Percentiles rank a stretch among this genome's conserved stretches.
These are phyloP conservation scores for Ormia ochracea DNA, from an alignment of 2,888 invertebrate genomes.

Conservation along the genomic window DNA sequence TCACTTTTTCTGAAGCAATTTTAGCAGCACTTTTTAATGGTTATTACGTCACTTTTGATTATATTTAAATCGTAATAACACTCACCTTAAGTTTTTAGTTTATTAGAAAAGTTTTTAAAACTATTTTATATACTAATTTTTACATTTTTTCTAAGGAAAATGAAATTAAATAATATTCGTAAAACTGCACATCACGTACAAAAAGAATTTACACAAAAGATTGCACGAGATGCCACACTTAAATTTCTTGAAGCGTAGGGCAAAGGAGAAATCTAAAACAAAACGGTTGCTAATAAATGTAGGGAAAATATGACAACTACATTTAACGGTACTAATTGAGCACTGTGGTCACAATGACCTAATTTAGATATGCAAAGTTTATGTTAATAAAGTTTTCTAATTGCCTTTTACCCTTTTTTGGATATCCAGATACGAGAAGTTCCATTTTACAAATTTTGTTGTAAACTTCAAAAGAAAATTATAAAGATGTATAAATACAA, in stretches of 20 bases:
- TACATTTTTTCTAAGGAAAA: slow-evolving; percentile 61
- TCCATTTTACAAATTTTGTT: no score
- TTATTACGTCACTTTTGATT: slow-evolving; percentile 53
- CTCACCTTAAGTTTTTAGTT: slow-evolving; percentile 59
- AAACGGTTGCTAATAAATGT: background rate
- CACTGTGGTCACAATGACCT: no score
- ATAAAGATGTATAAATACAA: no score
- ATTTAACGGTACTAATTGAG: no score
- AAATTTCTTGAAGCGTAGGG: background rate
- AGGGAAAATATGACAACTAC: no score
- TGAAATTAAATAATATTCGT: slow-evolving; percentile 57
- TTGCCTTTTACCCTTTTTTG: no score
- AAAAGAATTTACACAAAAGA: slow-evolving; percentile 58
- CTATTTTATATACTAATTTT: slow-evolving; percentile 63
- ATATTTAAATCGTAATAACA: slow-evolving; percentile 14
- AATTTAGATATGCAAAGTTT: no score
- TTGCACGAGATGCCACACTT: slow-evolving; percentile 15
- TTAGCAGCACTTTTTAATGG: slow-evolving; percentile 1
- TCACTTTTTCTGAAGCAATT: slow-evolving; percentile 14
- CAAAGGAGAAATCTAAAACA: background rate
- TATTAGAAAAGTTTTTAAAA: slow-evolving; percentile 58
- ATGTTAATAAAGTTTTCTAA: no score
- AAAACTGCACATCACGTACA: slow-evolving; percentile 60
- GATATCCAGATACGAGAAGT: no score
- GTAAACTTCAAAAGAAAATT: no score